Conservation (phyloP, 2,113 vertebrate genomes). For the Aphyosemion australe region DNA sequence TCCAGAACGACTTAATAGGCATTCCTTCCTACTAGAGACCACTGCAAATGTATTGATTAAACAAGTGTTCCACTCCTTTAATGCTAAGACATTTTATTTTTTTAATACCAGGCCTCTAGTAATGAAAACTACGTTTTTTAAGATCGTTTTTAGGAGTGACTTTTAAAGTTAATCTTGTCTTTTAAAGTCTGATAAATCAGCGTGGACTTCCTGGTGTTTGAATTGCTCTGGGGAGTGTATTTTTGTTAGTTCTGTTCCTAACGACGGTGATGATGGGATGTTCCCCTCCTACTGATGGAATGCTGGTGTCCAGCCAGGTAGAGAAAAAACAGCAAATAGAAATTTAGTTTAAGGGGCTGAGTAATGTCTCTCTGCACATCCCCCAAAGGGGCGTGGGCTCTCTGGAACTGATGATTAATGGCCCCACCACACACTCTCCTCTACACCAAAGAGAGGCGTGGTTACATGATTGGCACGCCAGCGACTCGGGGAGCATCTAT, state of each 20-base stretch:
- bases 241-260: background rate
- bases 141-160: too few species aligned
- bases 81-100: too few species aligned
- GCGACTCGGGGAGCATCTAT: slow-evolving; percentile 38
- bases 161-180: too few species aligned
- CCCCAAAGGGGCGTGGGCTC: slow-evolving; percentile 63
- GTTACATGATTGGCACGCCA: slow-evolving; percentile 61
- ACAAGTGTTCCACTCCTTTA: too few species aligned
- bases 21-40: too few species aligned
- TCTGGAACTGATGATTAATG: slow-evolving; percentile 80
- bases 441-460: slow-evolving; percentile 55
- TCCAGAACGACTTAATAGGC: too few species aligned
- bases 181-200: too few species aligned
- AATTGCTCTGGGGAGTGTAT: too few species aligned
- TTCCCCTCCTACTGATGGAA: slow-evolving; percentile 77
- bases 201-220: too few species aligned
- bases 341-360: slow-evolving; percentile 60
- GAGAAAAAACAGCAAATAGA: slow-evolving; percentile 68
- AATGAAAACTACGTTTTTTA: too few species aligned
- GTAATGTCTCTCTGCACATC: slow-evolving; percentile 61
- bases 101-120: too few species aligned
- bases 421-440: slow-evolving; percentile 68
- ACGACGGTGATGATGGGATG: slow-evolving; percentile 40
- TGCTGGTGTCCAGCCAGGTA: slow-evolving; percentile 73
- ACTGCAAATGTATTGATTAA: too few species aligned